Base-by-base conservation (phyloP, 2,797 vertebrate species). In the Buphagus erythrorhynchus region DNA sequence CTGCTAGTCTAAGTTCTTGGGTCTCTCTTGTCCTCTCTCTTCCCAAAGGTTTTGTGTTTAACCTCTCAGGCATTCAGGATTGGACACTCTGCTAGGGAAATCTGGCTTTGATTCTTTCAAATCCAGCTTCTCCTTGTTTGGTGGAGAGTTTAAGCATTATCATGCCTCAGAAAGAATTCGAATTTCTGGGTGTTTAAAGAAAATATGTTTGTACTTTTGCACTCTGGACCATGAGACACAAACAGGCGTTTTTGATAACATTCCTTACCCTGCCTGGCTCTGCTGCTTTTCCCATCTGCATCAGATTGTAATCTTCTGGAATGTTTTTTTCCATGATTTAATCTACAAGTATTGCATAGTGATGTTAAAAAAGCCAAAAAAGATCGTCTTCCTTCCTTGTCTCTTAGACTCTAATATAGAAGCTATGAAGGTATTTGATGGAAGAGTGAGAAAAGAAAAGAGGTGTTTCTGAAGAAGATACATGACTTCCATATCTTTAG, bases 221-320 rank as follows among this genome's bases (percentile, higher is more conserved):
- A 31, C 62, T 82, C 26, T 61, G 67, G 58, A 63, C 74, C 24
- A 17, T 42, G 62, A 84, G 69, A 59, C 76, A 63, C 62, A 86
- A 90, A 88, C 28, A 54, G 89, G 82, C 16, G 8, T 95, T 95
- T 81, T 82, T 90, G 87, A 93, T 95, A 95, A 81, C 54, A 91
- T 90, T 93, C 87, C 87, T 93, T 36, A 69, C 35, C 35, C 81
- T 92, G 84, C 72, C 62, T 80, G 91, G 49, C 69, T 58, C 9
- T 62, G 55, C 75, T 79, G 59, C 40, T 93, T 90, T 88, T 86
- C 55, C 67, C 92, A 94, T 94, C 76, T 96, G 79, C 71, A 93
- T 84, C 69, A 82, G 59, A 87, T 82, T 96, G 72, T 72, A 71
- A 87, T 93, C 66, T 82, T 86, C 61, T 93, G 81, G 73, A 91